Evolutionary conservation across 2,888 invertebrate genomes (phyloP).

Genomic region (Empis stercorea): DNA sequence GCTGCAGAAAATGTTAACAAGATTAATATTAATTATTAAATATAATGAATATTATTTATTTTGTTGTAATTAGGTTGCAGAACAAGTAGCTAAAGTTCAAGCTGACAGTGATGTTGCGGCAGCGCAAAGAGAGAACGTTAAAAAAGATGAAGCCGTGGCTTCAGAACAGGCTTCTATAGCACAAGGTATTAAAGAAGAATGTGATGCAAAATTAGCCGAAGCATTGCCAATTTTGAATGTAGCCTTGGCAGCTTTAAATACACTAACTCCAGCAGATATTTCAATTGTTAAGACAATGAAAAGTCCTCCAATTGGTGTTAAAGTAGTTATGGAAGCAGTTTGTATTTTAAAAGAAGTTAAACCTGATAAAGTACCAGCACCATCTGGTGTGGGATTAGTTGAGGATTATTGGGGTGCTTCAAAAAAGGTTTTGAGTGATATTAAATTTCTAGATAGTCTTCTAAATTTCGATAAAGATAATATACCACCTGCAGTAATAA

Average conservation of each 20-base stretch:
- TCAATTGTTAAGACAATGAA: constrained; percentile 94
- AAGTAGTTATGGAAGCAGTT: constrained; percentile 87
- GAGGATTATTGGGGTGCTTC: constrained; percentile 94
- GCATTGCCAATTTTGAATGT: constrained; percentile 83
- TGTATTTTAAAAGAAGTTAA: constrained; percentile 87
- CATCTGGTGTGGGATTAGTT: constrained; percentile 66
- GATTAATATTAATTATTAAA: background rate
- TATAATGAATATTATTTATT: background rate
- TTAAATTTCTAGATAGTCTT: constrained; percentile 80
- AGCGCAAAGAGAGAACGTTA: constrained; percentile 44
- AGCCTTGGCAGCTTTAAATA: constrained; percentile 77
- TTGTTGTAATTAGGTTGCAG: constrained; percentile 49
- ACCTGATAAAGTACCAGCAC: constrained; percentile 74
- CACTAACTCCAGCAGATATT: constrained; percentile 75
- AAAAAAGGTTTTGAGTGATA: constrained; percentile 75
- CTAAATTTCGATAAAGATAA: constrained; percentile 84
- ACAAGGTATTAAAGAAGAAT: constrained; percentile 82
- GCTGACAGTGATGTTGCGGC: constrained; percentile 78
- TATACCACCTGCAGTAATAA: constrained; percentile 70
- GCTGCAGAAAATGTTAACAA: constrained; percentile 66
- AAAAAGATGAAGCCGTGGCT: constrained; percentile 66
- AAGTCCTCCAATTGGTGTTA: constrained; percentile 82
- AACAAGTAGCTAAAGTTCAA: constrained; percentile 74
- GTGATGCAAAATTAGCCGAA: constrained; percentile 80
- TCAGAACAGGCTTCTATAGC: constrained; percentile 63